Evolutionary conservation across 2,888 invertebrate species (phyloP).

Genomic region (Conops quadrifasciatus): DNA sequence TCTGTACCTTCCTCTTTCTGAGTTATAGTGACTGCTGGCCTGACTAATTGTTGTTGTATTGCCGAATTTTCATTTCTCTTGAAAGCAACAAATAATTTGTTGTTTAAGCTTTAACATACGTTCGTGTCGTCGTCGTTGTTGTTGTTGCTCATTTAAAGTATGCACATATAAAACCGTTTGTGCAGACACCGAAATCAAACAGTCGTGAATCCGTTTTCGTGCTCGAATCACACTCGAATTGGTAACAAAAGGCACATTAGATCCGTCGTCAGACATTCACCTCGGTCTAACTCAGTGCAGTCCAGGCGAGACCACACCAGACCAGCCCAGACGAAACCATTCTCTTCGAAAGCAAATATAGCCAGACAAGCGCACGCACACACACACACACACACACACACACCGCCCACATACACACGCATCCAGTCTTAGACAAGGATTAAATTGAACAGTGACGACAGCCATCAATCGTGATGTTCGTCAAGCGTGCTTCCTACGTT

Average conservation of each 20-base stretch:
- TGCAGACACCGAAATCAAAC: constrained; percentile 31
- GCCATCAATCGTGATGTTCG: constrained; percentile 19
- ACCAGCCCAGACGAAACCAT: too few species aligned
- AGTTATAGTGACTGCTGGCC: background rate
- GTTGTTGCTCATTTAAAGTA: background rate
- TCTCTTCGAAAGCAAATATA: background rate
- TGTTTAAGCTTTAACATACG: background rate
- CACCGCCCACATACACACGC: background rate
- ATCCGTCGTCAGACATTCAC: too few species aligned
- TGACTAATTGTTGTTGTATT: constrained; percentile 1
- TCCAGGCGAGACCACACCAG: too few species aligned
- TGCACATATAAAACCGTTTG: constrained; percentile 40
- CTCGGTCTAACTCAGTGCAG: background rate
- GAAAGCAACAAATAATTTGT: background rate
- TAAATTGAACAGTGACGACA: background rate
- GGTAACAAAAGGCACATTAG: too few species aligned
- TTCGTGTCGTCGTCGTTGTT: background rate
- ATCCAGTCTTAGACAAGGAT: constrained; percentile 1
- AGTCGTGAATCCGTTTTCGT: constrained; percentile 33
- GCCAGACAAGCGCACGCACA: background rate
- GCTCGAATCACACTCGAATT: too few species aligned
- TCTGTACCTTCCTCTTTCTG: background rate
- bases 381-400: constrained; percentile 7
- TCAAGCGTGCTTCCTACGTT: constrained; percentile 5
- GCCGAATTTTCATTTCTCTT: constrained; percentile 21